Evolutionary conservation across 2,888 invertebrate species (phyloP).

Genomic region (Perdita meconis): DNA sequence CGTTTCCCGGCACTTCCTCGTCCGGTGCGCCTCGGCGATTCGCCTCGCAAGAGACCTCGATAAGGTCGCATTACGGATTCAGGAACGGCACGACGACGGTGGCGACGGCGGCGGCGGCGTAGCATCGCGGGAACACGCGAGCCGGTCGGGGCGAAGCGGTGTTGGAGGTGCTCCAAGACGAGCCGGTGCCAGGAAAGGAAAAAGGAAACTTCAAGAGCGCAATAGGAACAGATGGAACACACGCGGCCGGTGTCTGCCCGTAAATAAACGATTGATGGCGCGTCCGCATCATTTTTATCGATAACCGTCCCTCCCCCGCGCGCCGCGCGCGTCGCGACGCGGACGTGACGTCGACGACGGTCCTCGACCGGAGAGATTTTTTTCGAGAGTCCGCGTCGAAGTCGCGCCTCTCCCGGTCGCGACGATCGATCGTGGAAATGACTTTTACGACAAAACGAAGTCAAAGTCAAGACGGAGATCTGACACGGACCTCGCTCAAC

Average conservation of each 20-base stretch:
- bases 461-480: constrained; percentile 83
- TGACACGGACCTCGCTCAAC: constrained; percentile 82
- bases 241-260: constrained; percentile 6
- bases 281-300: neutral
- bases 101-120: neutral
- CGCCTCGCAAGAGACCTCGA: constrained; percentile 48
- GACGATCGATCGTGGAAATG: constrained; percentile 70
- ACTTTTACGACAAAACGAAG: constrained; percentile 78
- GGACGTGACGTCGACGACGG: too few species aligned
- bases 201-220: constrained; percentile 15
- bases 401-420: constrained; percentile 23
- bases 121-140: constrained; percentile 49
- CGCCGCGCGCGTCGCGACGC: neutral
- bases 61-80: constrained; percentile 63
- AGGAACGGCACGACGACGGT: constrained; percentile 20
- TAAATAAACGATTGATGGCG: constrained; percentile 46
- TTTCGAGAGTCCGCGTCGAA: neutral
- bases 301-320: neutral
- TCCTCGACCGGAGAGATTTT: too few species aligned
- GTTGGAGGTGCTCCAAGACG: constrained; percentile 55
- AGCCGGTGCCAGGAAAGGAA: constrained; percentile 18
- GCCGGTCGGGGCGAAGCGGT: constrained; percentile 13
- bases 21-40: constrained; percentile 28
- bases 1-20: constrained; percentile 42
- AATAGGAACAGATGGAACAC: constrained; percentile 42